phyloP scores from a whole-genome alignment of 2,113 vertebrate species.

The Lamprotornis superbus region DNA sequence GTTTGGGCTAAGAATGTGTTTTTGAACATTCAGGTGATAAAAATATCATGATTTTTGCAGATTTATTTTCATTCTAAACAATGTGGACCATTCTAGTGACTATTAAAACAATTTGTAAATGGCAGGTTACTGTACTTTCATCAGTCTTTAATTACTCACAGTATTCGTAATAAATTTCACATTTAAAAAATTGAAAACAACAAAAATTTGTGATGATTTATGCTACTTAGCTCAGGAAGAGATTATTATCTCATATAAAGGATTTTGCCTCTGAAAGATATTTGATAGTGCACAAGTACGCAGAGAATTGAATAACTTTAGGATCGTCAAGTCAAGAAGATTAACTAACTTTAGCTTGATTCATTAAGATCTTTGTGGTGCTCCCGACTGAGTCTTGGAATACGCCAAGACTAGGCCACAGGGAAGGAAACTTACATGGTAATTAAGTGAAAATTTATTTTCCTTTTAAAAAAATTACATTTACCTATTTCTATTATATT shows the following conservation, averaged over 20 bases:
- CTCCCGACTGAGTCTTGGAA: neutral
- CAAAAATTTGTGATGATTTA: neutral
- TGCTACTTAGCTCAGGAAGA: neutral
- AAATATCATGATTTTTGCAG: neutral
- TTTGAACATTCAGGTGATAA: neutral
- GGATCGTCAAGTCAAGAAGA: neutral
- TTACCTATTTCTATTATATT: neutral
- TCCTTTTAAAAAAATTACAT: neutral
- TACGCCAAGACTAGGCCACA: neutral
- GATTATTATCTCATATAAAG: neutral
- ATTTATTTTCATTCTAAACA: neutral
- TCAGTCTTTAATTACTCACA: neutral
- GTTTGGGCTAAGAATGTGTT: neutral
- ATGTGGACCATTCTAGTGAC: neutral
- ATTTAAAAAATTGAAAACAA: neutral
- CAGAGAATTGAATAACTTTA: neutral
- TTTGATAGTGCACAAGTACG: neutral
- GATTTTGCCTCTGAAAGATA: neutral
- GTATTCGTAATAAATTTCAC: neutral
- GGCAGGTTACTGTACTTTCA: neutral
- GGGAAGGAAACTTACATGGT: neutral
- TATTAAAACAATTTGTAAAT: neutral
- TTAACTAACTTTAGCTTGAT: neutral
- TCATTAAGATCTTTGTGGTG: neutral
- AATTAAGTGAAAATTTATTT: neutral